phyloP scores from a whole-genome alignment of 2,113 vertebrate genomes.

The Connochaetes taurinus region DNA sequence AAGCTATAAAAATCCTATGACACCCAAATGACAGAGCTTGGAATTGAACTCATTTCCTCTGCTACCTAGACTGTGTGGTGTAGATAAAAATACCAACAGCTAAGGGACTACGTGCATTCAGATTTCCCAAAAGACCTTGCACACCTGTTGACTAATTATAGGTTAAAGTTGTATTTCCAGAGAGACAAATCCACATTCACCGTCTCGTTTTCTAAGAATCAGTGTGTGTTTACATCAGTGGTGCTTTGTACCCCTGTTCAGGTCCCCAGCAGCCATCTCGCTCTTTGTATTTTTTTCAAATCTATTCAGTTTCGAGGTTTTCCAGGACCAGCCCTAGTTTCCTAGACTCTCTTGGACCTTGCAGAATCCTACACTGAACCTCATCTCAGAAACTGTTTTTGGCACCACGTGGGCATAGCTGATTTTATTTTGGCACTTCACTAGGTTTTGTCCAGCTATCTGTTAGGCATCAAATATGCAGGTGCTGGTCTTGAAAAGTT shows the following conservation, averaged over 20 bases:
- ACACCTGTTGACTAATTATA: not conserved
- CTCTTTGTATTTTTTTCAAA: not conserved
- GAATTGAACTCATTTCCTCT: not conserved
- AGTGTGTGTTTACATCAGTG: not conserved
- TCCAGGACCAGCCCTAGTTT: not conserved
- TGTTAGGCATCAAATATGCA: not conserved
- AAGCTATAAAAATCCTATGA: not conserved
- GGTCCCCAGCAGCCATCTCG: not conserved
- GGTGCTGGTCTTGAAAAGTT: not conserved
- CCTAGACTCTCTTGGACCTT: not conserved
- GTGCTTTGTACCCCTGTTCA: not conserved
- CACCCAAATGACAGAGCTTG: not conserved
- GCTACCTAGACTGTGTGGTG: not conserved
- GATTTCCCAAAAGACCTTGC: not conserved
- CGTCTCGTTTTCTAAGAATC: not conserved
- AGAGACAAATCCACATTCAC: not conserved
- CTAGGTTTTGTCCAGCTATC: not conserved
- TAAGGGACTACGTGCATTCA: not conserved
- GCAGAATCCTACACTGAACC: not conserved
- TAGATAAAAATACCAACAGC: not conserved
- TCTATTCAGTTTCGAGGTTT: not conserved
- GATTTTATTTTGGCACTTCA: not conserved
- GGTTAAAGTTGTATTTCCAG: not conserved
- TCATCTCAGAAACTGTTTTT: not conserved
- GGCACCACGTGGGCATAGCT: not conserved